Base-by-base conservation (phyloP, 2,113 vertebrate species). In the Chrysemys picta region DNA sequence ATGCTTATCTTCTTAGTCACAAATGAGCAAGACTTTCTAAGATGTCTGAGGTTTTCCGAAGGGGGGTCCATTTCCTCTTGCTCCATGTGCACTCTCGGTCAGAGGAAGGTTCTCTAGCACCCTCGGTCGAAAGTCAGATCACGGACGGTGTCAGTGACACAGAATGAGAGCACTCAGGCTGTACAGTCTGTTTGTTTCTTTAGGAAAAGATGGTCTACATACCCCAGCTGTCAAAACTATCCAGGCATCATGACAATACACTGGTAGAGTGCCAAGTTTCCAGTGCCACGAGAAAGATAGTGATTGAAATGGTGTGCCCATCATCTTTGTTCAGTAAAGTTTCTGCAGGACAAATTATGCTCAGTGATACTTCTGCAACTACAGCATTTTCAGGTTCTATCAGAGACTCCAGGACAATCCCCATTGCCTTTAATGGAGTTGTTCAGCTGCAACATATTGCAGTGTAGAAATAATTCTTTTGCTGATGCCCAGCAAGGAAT, bases 81-180 rank as follows among this genome's bases (percentile, higher is more conserved):
- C 76, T 62, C 57, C 53, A 2, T 90, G 59, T 94, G 86, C 89
- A 50, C 80, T 87, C 69, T 52, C 85, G 91, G 85, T 54, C 35
- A 17, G 9, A 56, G 83, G 38, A 91, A 84, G 31, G 65, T 87
- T 19, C 0, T 13, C 22, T 42, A 13, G 3, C 31, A 5, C 1
- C 0, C 16, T 29, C 1, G 3, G 84, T 27, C 52, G n/a, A 75
- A 19, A 53, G 57, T 49, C 13, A 25, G 7, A 29, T 78, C 85
- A 17, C 47, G 45, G 16, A 5, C 1, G 0, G 16, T 2, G 1
- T 19, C 1, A 1, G 49, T 57, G 85, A 35, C 31, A 50, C 0
- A 0, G 25, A 78, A 12, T 12, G 45, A 0, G 0, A 87, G 3
- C 0, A 1, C 19, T 82, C 84, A 0, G 5, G 53, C 27, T 85